Evolutionary conservation across 2,888 invertebrate genomes (phyloP), one percentile per base, ranked within the genome.

Genomic region (Aleiodes leptofemur): DNA sequence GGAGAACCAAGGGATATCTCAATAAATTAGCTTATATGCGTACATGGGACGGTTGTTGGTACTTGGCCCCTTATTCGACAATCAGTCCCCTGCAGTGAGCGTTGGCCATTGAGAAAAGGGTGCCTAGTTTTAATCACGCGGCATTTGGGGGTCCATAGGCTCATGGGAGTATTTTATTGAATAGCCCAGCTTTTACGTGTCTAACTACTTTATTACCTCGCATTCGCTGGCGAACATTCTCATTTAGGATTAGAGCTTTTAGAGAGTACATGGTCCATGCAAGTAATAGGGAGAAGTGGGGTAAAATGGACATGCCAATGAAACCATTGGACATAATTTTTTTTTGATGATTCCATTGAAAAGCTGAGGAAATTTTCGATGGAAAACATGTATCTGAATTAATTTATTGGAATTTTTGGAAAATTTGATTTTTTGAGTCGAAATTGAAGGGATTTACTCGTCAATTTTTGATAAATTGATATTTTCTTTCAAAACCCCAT

Each of bases 71-170:
- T 76, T 61, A 76, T 72, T 74, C 84, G 82, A 84, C 86, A 89
- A 88, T 89, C 88, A 86, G 83, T 87, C 89, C 86, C 89, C 89
- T 85, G 86, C 82, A 76, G 89, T 81, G 87, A 77, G 81, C 83
- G 80, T 80, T 80, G 81, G 79, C 83, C 77, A 81, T 81, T 76
- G 76, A 61, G 68, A 69, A 72, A 78, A 78, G 80, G 80, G 82
- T 79, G 76, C 69, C 81, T 84, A 83, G 85, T 86, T 89, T 89
- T 89, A 89, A 89, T 89, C 88, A 88, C 86, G 80, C 85, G 80
- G 77, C 74, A 72, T 56, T 34, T 82, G 78, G 85, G 43, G 84
- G 83, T 76, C 74, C 76, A 77, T 80, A 48, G 81, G 80, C 87
- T 84, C 85, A 82, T 83, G 83, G 84, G 84, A 83, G 82, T 80